Percentiles rank a stretch among this genome's conserved stretches.
Evolutionary conservation across 1,140 invertebrate species (phyloP).

Genomic region (Cataglyphis hispanica): DNA sequence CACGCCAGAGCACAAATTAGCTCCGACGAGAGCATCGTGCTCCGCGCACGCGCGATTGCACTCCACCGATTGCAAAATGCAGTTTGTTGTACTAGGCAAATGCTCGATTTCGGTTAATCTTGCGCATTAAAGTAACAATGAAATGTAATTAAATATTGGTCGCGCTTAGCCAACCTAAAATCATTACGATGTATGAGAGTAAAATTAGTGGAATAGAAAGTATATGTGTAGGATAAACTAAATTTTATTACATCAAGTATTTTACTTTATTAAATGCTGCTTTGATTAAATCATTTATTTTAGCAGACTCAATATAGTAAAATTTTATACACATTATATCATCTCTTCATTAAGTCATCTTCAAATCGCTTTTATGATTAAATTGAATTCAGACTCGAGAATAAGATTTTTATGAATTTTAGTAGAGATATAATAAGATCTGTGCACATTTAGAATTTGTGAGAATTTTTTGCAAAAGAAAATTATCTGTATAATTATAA

Average conservation of each 20-base stretch:
- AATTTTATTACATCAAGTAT: not conserved
- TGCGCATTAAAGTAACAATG: slow-evolving; percentile 60
- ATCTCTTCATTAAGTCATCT: not conserved
- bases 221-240: not conserved
- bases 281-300: not conserved
- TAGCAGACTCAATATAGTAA: too few species aligned
- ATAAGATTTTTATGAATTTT: not conserved
- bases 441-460: slow-evolving; percentile 5
- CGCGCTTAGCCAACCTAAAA: not conserved
- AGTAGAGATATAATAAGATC: not conserved
- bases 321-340: not conserved
- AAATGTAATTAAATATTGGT: not conserved
- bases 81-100: slow-evolving; percentile 67
- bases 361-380: slow-evolving; percentile 10
- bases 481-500: slow-evolving; percentile 12
- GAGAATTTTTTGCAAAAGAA: not conserved
- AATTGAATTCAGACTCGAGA: slow-evolving; percentile 23
- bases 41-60: slow-evolving; percentile 55
- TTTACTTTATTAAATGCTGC: slow-evolving; percentile 13
- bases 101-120: slow-evolving; percentile 70
- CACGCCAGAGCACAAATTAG: slow-evolving; percentile 79
- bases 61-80: slow-evolving; percentile 72
- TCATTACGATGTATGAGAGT: not conserved
- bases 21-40: slow-evolving; percentile 72
- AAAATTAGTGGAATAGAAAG: not conserved